Conservation (phyloP, 2,113 vertebrate species). For the Cyprinus carpio region DNA sequence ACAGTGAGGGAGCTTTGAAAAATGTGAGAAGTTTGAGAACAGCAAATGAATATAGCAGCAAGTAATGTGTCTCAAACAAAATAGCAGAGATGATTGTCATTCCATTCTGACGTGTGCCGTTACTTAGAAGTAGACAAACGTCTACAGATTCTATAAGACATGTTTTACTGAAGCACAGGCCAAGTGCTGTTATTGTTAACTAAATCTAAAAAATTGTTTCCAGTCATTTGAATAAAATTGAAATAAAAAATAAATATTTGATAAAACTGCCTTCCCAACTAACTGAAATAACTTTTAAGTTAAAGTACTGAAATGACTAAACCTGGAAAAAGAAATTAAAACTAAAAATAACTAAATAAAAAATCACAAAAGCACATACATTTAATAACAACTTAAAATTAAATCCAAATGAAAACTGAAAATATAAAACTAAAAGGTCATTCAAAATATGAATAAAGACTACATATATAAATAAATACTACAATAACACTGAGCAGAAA, state of each 20-base stretch:
- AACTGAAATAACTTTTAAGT: too few relatives aligned
- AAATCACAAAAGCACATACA: too few relatives aligned
- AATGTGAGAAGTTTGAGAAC: background rate
- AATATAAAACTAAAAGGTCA: too few relatives aligned
- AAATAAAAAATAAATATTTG: background rate
- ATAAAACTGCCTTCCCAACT: too few relatives aligned
- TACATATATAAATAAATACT: background rate
- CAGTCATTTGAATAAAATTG: background rate
- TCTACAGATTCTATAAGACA: background rate
- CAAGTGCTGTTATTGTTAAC: background rate
- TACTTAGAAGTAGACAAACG: slow-evolving; percentile 33
- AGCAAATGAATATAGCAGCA: background rate
- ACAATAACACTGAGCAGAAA: background rate
- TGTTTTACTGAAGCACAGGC: background rate
- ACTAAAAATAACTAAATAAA: too few relatives aligned
- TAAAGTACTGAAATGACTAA: too few relatives aligned
- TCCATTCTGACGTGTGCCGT: slow-evolving; percentile 46
- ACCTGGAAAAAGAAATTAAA: too few relatives aligned
- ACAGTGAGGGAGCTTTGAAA: background rate
- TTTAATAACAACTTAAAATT: too few relatives aligned
- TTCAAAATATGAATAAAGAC: background rate
- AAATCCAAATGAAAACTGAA: too few relatives aligned
- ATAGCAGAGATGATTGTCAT: slow-evolving; percentile 60
- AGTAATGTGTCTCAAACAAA: slow-evolving; percentile 24
- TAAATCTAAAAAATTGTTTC: background rate